Percentiles rank a stretch among this genome's conserved stretches.
Evolutionary conservation across 1,140 invertebrate genomes (phyloP).

Genomic region (Monochamus saltuarius): DNA sequence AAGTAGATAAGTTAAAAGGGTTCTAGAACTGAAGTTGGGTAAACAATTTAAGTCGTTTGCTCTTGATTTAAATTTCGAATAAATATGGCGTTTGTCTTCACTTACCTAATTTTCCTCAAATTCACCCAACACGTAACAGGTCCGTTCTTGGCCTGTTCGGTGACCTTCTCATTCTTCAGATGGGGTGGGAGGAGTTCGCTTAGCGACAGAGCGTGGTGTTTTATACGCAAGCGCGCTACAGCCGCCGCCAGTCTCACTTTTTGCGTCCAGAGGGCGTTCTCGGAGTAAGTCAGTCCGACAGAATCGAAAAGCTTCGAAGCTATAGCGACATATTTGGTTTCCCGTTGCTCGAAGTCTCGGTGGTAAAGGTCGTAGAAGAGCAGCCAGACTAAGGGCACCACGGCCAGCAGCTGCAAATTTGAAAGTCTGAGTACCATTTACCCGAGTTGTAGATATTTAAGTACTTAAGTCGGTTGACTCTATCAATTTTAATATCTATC

Average conservation of each 20-base stretch:
- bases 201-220: conserved; percentile 65
- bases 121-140: conserved; percentile 76
- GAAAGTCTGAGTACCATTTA: too few relatives aligned
- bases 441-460: too few relatives aligned
- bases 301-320: conserved; percentile 53
- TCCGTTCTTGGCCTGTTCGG: conserved; percentile 59
- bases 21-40: too few relatives aligned
- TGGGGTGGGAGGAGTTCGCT: conserved; percentile 68
- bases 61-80: too few relatives aligned
- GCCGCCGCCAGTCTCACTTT: conserved; percentile 69
- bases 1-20: too few relatives aligned
- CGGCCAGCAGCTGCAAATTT: conserved; percentile 44
- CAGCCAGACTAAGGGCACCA: conserved; percentile 59
- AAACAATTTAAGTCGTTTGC: too few relatives aligned
- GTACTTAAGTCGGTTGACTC: too few relatives aligned
- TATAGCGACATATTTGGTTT: conserved; percentile 43
- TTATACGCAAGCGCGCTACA: conserved; percentile 66
- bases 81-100: not conserved
- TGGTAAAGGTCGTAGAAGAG: conserved; percentile 65
- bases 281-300: conserved; percentile 56
- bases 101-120: conserved; percentile 66
- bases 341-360: conserved; percentile 57
- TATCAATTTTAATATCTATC: too few relatives aligned
- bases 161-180: conserved; percentile 64
- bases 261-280: conserved; percentile 61